Evolutionary conservation across 2,888 invertebrate species (phyloP).

Genomic region (Pyrrhia umbra): DNA sequence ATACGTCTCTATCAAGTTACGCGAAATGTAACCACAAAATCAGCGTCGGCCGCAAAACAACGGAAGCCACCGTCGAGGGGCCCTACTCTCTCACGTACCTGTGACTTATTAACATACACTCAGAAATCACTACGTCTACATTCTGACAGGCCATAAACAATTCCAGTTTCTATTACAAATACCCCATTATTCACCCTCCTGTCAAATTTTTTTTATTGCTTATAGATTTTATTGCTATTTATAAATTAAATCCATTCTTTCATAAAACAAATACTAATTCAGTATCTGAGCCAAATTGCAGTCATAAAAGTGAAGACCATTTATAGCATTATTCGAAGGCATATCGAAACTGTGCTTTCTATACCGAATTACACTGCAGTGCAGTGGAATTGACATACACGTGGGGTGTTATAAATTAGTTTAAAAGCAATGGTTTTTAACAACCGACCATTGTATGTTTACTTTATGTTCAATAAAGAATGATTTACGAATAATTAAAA

Average conservation of each 20-base stretch:
- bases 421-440: constrained; percentile 12
- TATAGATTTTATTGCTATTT: constrained; percentile 61
- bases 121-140: constrained; percentile 53
- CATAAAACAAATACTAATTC: constrained; percentile 88
- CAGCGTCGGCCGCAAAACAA: constrained; percentile 86
- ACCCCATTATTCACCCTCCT: constrained; percentile 48
- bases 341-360: constrained; percentile 86
- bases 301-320: constrained; percentile 88
- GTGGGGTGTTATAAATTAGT: constrained; percentile 19
- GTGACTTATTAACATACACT: constrained; percentile 75
- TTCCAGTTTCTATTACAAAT: constrained; percentile 50
- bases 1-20: constrained; percentile 87
- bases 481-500: not conserved
- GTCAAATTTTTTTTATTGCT: constrained; percentile 49
- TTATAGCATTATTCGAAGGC: constrained; percentile 88
- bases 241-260: constrained; percentile 80
- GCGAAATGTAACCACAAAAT: constrained; percentile 90
- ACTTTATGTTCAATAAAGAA: not conserved
- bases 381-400: constrained; percentile 65
- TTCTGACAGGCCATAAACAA: constrained; percentile 48
- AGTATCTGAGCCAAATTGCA: constrained; percentile 84
- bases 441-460: not conserved
- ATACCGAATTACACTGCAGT: constrained; percentile 76
- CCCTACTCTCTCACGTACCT: constrained; percentile 80
- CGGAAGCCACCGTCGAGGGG: constrained; percentile 84